A percentile compares a stretch with the other conserved stretches of the same genome.
These are phyloP conservation scores for Cyrtodaria siliqua DNA, from an alignment of 2,888 invertebrate genomes.

Conservation along the genomic window DNA sequence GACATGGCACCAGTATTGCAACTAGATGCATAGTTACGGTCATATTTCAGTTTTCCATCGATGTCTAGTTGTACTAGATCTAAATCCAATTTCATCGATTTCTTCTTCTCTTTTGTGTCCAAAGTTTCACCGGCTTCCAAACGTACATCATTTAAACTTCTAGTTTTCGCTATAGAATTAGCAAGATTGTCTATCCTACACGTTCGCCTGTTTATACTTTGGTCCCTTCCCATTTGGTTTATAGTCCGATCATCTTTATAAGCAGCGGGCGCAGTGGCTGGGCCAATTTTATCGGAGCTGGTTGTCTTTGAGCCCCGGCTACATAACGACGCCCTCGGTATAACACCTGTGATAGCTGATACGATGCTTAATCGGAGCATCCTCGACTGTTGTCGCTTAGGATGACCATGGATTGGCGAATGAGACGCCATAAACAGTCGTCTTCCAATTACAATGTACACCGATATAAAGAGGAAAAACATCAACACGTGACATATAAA, in stretches of 20 bases:
- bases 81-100: too few species aligned
- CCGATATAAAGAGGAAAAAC: slow-evolving; percentile 25
- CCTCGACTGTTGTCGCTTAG: slow-evolving; percentile 2
- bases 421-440: slow-evolving; percentile 41
- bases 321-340: slow-evolving; percentile 29
- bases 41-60: too few species aligned
- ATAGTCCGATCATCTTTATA: neutral
- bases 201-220: too few species aligned
- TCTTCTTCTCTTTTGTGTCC: too few species aligned
- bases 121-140: too few species aligned
- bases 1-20: too few species aligned
- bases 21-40: too few species aligned
- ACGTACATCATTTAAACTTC: slow-evolving; percentile 9
- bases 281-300: slow-evolving; percentile 23
- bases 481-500: slow-evolving; percentile 51
- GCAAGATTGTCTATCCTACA: neutral
- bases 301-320: slow-evolving; percentile 27
- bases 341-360: slow-evolving; percentile 49
- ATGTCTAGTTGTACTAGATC: too few species aligned
- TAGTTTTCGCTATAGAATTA: neutral
- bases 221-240: neutral
- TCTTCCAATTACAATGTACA: slow-evolving; percentile 50
- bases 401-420: neutral
- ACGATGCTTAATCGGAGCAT: slow-evolving; percentile 32
- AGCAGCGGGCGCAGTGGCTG: too few species aligned